Conservation (phyloP, 2,113 vertebrate genomes). For the Myotis davidii region DNA sequence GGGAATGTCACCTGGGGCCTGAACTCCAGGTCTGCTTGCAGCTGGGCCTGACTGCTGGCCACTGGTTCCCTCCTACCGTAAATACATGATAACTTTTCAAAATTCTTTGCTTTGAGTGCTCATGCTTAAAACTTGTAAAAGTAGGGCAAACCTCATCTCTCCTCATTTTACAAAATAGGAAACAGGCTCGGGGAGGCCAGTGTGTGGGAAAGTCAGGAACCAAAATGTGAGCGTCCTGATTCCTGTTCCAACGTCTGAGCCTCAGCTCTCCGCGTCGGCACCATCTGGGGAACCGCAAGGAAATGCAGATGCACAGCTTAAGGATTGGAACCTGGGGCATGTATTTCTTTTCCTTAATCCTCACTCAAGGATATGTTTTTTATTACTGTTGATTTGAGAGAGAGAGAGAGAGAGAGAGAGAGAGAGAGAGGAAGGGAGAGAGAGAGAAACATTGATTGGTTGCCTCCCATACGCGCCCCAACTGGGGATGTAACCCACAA, state of each 20-base stretch:
- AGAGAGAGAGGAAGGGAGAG: neutral
- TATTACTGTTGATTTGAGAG: neutral
- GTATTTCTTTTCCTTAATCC: neutral
- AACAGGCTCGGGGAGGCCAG: neutral
- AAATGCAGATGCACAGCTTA: neutral
- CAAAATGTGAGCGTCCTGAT: neutral
- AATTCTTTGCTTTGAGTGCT: neutral
- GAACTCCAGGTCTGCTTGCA: neutral
- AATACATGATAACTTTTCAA: neutral
- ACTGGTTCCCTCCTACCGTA: neutral
- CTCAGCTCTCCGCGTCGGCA: neutral
- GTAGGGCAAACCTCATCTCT: neutral
- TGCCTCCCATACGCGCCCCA: neutral
- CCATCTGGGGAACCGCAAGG: neutral
- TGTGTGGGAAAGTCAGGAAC: neutral
- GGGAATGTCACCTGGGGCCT: conserved; percentile 17
- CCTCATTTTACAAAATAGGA: neutral
- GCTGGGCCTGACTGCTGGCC: neutral
- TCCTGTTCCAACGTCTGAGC: neutral
- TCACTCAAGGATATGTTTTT: neutral
- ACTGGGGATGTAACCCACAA: neutral
- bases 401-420: too few relatives aligned
- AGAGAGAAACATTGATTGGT: neutral
- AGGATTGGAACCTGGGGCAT: neutral
- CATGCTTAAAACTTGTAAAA: neutral